phyloP scores from a whole-genome alignment of 2,113 vertebrate genomes.

The Arvicanthis niloticus region DNA sequence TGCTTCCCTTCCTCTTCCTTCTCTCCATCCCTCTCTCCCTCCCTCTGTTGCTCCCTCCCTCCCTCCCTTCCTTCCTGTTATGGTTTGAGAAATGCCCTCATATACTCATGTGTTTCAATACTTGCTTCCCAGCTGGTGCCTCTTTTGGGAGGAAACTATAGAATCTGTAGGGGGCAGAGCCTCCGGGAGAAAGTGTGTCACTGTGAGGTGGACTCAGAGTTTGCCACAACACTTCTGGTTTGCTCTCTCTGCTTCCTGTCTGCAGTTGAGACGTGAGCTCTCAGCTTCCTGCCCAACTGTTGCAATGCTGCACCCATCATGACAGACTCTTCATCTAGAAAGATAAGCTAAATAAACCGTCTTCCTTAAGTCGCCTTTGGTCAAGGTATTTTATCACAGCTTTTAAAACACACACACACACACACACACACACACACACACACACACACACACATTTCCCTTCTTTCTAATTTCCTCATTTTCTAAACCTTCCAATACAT shows the following conservation, averaged over 20 bases:
- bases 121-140: background rate
- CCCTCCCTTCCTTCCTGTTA: background rate
- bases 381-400: background rate
- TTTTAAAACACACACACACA: background rate
- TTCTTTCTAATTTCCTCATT: background rate
- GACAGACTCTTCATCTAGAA: background rate
- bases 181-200: background rate
- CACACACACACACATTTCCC: background rate
- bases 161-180: background rate
- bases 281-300: background rate
- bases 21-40: accelerated
- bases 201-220: background rate
- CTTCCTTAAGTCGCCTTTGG: background rate
- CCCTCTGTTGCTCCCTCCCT: accelerated
- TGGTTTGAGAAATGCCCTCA: background rate
- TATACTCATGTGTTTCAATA: background rate
- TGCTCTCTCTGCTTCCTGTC: background rate
- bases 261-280: background rate
- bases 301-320: background rate
- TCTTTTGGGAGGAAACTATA: background rate
- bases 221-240: background rate
- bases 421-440: background rate
- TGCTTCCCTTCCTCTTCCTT: accelerated
- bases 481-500: background rate
- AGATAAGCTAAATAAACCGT: background rate